Conservation (phyloP, 2,113 vertebrate species). For the Takifugu flavidus region DNA sequence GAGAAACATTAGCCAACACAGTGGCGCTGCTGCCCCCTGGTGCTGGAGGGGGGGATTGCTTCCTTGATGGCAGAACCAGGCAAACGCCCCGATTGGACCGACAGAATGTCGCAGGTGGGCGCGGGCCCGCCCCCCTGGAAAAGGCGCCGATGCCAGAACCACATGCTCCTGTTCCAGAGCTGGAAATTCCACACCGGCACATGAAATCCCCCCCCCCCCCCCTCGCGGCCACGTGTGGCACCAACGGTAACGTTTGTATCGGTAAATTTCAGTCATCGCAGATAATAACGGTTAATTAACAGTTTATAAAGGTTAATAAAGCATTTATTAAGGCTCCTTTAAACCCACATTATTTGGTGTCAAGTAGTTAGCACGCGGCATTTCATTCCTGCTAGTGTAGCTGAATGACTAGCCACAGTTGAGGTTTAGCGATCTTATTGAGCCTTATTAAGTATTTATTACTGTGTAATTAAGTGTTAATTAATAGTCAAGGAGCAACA, state of each 20-base stretch:
- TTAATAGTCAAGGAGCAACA: no score
- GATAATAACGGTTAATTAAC: no score
- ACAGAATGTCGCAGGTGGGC: slow-evolving; percentile 21
- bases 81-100: slow-evolving; percentile 4
- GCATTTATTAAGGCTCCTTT: not conserved
- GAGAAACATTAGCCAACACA: not conserved
- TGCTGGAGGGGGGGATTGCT: slow-evolving; percentile 8
- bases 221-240: not conserved
- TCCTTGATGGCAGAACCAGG: no score
- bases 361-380: no score
- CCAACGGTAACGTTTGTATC: no score
- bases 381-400: no score
- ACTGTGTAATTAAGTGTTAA: no score
- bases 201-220: slow-evolving; percentile 52
- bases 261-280: no score
- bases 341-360: no score
- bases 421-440: no score
- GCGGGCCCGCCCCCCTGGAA: slow-evolving; percentile 4
- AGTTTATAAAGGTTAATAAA: not conserved
- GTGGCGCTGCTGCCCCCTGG: slow-evolving; percentile 45
- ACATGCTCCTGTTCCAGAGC: slow-evolving; percentile 27
- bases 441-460: no score
- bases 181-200: slow-evolving; percentile 60
- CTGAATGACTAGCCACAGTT: no score
- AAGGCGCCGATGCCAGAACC: not conserved